Evolutionary conservation across 2,113 vertebrate species (phyloP).

Genomic region (Bostrychus sinensis): DNA sequence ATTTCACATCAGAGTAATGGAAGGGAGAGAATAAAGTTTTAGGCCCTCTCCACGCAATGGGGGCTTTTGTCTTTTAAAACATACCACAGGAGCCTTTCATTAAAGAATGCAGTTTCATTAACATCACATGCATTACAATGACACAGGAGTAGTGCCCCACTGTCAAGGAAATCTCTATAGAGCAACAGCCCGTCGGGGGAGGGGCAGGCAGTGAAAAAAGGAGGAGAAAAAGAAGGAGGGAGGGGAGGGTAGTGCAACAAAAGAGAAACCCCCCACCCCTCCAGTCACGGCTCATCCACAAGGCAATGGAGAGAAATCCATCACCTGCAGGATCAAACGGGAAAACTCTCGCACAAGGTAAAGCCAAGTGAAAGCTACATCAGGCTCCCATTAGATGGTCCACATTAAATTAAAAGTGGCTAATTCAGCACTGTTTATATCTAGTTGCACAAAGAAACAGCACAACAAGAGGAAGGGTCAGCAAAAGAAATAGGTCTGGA

Average conservation of each 20-base stretch:
- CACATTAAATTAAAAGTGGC: background rate
- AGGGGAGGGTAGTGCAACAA: constrained; percentile 1
- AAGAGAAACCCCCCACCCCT: constrained; percentile 72
- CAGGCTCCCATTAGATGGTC: background rate
- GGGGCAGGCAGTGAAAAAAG: constrained; percentile 45
- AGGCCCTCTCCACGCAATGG: constrained; percentile 53
- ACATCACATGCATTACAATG: constrained; percentile 78
- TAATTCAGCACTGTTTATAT: background rate
- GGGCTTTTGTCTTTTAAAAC: constrained; percentile 74
- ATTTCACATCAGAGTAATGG: constrained; percentile 54
- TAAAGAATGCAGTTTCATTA: constrained; percentile 79
- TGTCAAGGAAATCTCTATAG: constrained; percentile 69
- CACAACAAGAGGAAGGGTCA: no score
- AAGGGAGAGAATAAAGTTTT: constrained; percentile 50
- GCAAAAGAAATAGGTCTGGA: no score
- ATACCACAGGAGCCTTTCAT: constrained; percentile 74
- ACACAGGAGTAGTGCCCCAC: constrained; percentile 70
- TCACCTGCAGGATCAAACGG: constrained; percentile 76
- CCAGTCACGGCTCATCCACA: constrained; percentile 74
- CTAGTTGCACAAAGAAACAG: background rate
- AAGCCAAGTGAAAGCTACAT: constrained; percentile 66
- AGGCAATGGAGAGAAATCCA: constrained; percentile 69
- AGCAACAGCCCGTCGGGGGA: constrained; percentile 61
- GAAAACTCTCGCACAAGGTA: constrained; percentile 62
- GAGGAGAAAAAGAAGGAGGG: constrained; percentile 21